These are phyloP conservation scores for Sceloporus undulatus DNA, from an alignment of 2,113 vertebrate species.

Conservation along the genomic window DNA sequence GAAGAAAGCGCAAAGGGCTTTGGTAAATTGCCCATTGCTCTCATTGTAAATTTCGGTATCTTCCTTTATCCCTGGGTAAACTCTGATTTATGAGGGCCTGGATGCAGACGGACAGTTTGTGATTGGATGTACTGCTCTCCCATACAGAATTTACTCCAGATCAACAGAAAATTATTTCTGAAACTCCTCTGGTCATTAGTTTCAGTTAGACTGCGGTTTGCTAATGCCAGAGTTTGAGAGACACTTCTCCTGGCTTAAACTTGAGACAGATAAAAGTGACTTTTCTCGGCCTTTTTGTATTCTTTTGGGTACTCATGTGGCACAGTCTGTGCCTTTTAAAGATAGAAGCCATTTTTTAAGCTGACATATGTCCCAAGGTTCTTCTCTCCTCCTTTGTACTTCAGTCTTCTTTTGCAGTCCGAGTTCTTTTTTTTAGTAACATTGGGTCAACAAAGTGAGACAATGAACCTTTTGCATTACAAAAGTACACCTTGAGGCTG, in stretches of 20 bases:
- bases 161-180: constrained; percentile 85
- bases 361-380: not conserved
- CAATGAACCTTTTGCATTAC: too few relatives aligned
- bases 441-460: not conserved
- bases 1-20: not conserved
- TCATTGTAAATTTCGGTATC: constrained; percentile 71
- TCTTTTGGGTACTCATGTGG: rapidly evolving
- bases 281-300: not conserved
- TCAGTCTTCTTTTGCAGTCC: not conserved
- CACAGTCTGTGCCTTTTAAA: not conserved
- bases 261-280: not conserved
- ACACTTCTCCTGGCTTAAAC: not conserved
- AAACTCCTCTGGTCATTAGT: constrained; percentile 79
- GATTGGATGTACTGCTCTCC: constrained; percentile 82
- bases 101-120: constrained; percentile 82
- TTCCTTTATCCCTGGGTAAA: constrained; percentile 71
- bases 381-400: constrained; percentile 31
- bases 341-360: not conserved
- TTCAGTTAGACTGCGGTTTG: constrained; percentile 69
- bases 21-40: constrained; percentile 70
- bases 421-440: constrained; percentile 8
- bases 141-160: constrained; percentile 82
- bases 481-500: not conserved
- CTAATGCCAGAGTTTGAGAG: not conserved
- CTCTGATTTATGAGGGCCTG: constrained; percentile 84